Conservation (phyloP, 2,113 vertebrate genomes). For the Larimichthys polyactis region DNA sequence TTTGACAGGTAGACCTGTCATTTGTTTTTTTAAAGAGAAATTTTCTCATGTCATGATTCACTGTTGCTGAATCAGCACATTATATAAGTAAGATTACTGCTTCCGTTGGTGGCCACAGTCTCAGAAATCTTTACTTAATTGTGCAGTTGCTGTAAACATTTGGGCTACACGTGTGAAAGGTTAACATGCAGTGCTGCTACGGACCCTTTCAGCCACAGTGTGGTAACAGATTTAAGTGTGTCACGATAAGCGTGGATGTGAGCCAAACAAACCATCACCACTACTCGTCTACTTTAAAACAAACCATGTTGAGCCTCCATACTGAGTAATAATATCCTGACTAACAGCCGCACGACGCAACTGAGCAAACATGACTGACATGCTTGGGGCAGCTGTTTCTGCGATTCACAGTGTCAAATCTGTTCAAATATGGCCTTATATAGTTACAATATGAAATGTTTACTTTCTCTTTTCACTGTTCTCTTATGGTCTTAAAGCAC, state of each 20-base stretch:
- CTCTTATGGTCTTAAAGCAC: conserved; percentile 15
- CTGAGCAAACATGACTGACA: conserved; percentile 27
- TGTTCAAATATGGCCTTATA: conserved; percentile 37
- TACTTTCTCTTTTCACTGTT: background rate
- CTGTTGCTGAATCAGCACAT: background rate
- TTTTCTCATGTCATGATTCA: background rate
- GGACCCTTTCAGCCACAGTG: conserved; percentile 16
- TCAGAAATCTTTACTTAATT: too few species aligned
- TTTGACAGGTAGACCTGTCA: conserved; percentile 6
- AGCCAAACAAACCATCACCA: conserved; percentile 47
- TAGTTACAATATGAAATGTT: conserved; percentile 31
- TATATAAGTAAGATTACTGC: background rate
- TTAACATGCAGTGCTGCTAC: background rate
- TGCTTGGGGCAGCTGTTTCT: conserved; percentile 31
- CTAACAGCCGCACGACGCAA: conserved; percentile 21
- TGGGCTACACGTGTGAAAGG: background rate
- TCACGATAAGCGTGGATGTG: conserved; percentile 17
- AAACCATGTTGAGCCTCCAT: conserved; percentile 22
- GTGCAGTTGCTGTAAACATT: background rate
- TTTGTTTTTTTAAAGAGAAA: background rate
- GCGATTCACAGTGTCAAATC: conserved; percentile 25
- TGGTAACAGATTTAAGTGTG: conserved; percentile 5
- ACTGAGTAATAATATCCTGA: conserved; percentile 12
- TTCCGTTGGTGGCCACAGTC: background rate
- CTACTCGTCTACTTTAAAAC: conserved; percentile 23